Base-by-base conservation (phyloP, 2,888 invertebrate species). In the Cerceris ruficornis region DNA sequence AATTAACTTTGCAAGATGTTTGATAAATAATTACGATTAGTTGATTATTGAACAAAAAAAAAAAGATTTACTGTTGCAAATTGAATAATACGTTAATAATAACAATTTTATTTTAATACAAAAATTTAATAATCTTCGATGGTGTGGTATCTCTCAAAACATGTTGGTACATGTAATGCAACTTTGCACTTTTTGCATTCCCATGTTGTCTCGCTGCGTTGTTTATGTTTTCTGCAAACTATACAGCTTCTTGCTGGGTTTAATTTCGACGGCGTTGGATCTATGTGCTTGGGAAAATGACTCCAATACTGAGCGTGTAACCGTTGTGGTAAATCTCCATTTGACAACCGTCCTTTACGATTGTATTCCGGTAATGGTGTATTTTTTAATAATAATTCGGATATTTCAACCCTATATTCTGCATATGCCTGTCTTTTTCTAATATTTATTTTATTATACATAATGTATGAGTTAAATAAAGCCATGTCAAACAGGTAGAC, bases 401-500 rank as follows among this genome's bases (percentile, higher is more conserved):
- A 59, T 76, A 76, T 71, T 59, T 61, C 15, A 49, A 67, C 7
- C 55, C 67, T 74, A 59, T 74, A 74, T 60, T 77, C 58, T 14
- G 67, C 50, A 55, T 73, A 69, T 9, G 41, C 60, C 66, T 75
- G 55, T 75, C 49, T 75, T 52, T 71, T 68, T 57, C 13, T 43
- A 7, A 15, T 75, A 75, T 60, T 69, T 59, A 65, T 71, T 65
- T 78, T 78, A n/a, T 69, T 68, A 2, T 41, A 65, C 57, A 78
- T 50, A 76, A 76, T 76, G n/a, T 76, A 80, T 6, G 80, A 69
- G 28, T 80, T 80, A 52, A 72, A 80, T 49, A 80, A 41, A 43
- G 49, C 75, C 43, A 75, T 72, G 15, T 77, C 75, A 13, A 60
- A 73, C 14, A 79, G 15, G 49, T 75, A 77, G 52, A 69, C 69